Base-by-base conservation (phyloP, 2,797 vertebrate species). In the Brotula barbata region DNA sequence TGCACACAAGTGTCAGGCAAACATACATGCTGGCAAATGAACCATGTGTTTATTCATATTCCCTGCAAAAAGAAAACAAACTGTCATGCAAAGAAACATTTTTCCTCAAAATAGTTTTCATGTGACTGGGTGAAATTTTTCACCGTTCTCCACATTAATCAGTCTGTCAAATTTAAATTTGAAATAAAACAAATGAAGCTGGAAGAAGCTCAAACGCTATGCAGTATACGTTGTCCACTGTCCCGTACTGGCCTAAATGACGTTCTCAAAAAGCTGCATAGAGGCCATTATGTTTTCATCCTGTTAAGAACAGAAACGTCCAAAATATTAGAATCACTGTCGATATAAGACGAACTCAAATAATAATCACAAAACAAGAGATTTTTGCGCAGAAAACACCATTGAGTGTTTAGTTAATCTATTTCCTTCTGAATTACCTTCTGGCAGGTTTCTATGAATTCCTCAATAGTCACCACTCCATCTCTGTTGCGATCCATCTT, bases 401-500 rank as follows among this genome's bases (percentile, higher is more conserved):
- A n/a, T n/a, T n/a, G n/a, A n/a, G n/a, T n/a, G n/a, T n/a, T n/a
- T n/a, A n/a, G n/a, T n/a, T n/a, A n/a, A n/a, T n/a, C n/a, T n/a
- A n/a, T n/a, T 28, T 28, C 25, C 25, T 28, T 28, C 8, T 28
- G 9, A 36, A 36, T 36, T 86, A 98, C 96, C 94, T 94, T 96
- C 85, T 95, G 94, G 84, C 96, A 99, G 0, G 94, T 94, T 81
- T 97, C 95, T 73, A 98, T 92, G 82, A 98, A 99, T 80, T 99
- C 97, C 12, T 99, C 95, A 0, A 98, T 92, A 15, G 96, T 98
- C 84, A 99, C 96, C 34, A 98, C 90, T n/a, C 97, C 97, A 0
- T 98, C 97, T 42, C 92, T 82, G 75, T 99, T 96, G 71, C 91
- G 90, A 88, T 99, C 97, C 96, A 99, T 99, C 91, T 98, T 98